These are phyloP conservation scores for Aphelenchoides bicaudatus DNA, from an alignment of 2,888 invertebrate species.

Conservation along the genomic window DNA sequence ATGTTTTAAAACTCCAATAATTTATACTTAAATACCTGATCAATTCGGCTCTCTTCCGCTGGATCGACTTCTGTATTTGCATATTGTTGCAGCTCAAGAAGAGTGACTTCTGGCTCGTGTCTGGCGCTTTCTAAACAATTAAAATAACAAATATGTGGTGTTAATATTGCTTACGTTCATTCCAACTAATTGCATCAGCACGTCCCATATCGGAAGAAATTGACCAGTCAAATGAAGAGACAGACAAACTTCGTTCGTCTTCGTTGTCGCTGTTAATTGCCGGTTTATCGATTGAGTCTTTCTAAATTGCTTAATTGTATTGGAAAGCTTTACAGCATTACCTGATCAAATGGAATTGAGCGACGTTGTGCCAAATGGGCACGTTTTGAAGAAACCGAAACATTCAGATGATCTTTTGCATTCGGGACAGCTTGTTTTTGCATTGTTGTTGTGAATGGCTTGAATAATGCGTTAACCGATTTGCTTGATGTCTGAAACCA, in stretches of 20 bases:
- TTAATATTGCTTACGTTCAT: constrained; percentile 4
- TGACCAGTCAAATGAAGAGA: constrained; percentile 13
- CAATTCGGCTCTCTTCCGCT: constrained; percentile 47
- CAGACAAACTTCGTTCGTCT: constrained; percentile 19
- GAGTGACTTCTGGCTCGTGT: constrained; percentile 27
- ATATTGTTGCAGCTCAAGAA: constrained; percentile 40
- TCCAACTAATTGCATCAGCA: constrained; percentile 15
- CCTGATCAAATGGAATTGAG: constrained; percentile 14
- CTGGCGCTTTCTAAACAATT: background rate
- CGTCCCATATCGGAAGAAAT: constrained; percentile 9
- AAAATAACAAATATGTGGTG: background rate
- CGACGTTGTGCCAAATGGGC: constrained; percentile 8
- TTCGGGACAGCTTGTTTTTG: no score
- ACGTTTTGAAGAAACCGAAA: constrained; percentile 23
- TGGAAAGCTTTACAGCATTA: no score
- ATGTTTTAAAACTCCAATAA: background rate
- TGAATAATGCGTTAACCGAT: constrained; percentile 37
- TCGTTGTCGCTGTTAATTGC: constrained; percentile 10
- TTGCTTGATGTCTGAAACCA: constrained; percentile 39
- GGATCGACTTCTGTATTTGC: constrained; percentile 44
- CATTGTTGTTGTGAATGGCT: constrained; percentile 22
- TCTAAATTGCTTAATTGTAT: no score
- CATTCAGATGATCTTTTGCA: constrained; percentile 1
- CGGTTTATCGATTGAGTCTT: background rate
- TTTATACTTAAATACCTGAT: constrained; percentile 30